Base-by-base conservation (phyloP, 2,113 vertebrate species). In the Toxotes jaculatrix region DNA sequence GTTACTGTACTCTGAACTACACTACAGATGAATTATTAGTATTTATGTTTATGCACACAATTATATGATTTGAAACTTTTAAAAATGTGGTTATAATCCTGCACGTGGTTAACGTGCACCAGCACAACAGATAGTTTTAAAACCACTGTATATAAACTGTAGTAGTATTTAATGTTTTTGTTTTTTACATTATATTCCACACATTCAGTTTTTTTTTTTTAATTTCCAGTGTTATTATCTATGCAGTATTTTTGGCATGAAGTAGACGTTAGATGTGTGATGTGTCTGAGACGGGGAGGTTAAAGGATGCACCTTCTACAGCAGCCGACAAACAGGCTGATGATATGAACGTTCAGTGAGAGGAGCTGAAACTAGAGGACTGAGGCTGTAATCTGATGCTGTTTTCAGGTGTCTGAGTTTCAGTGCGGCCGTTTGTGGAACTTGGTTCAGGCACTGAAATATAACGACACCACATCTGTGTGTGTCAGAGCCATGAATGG, bases 221-320 rank as follows among this genome's bases (percentile, higher is more conserved):
- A n/a, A 23, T 72, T 36, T 38, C 42, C 61, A 40, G 47, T 32
- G 12, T 74, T 71, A 59, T 79, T 59, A 79, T 86, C 89, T 86
- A 80, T 90, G 92, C 88, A 91, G 90, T 90, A 83, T 85, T 86
- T 69, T 72, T 77, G 74, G 82, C 71, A 84, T 87, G 77, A 91
- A 71, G 68, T 77, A 78, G 88, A 60, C 10, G 14, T 82, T 84
- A 83, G 85, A 38, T 31, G 62, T 34, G 36, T 47, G 55, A 53
- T 4, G 65, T 76, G 77, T 51, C 49, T 73, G 34, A 77, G 86
- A 79, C 70, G 59, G 67, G 72, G 67, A 79, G 79, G 81, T 87
- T 68, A 14, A 5, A 75, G 43, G 13, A 70, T 21, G 81, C 84
- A 72, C 90, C 82, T 77, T 82, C 70, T 76, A 72, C 77, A 61